Evolutionary conservation across 1,140 invertebrate genomes (phyloP).

Genomic region (Monomorium pharaonis): DNA sequence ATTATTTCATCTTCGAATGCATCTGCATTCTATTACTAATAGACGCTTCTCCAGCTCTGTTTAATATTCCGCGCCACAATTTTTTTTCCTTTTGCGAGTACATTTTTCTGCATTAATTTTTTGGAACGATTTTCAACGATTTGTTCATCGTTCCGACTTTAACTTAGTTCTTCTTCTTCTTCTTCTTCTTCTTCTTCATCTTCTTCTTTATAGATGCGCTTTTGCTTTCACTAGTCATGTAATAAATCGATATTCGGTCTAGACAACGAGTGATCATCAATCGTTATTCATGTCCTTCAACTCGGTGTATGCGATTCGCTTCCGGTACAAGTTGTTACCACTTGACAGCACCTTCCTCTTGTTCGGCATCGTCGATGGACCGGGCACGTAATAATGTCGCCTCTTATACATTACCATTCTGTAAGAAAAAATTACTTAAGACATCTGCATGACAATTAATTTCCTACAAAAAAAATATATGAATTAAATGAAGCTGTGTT

Average conservation of each 20-base stretch:
- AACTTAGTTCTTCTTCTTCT: background rate
- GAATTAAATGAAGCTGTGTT: background rate
- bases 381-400: conserved; percentile 79
- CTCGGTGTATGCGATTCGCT: conserved; percentile 83
- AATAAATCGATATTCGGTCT: conserved; percentile 58
- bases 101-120: background rate
- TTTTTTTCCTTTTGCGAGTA: background rate
- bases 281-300: conserved; percentile 83
- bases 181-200: background rate
- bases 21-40: background rate
- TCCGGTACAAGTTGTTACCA: conserved; percentile 75
- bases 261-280: conserved; percentile 74
- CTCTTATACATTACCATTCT: conserved; percentile 83
- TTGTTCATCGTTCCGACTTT: background rate
- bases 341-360: conserved; percentile 64
- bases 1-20: background rate
- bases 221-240: conserved; percentile 39
- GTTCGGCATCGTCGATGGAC: conserved; percentile 77
- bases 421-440: conserved; percentile 44
- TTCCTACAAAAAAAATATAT: background rate
- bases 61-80: background rate
- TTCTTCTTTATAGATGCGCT: background rate
- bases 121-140: background rate
- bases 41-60: background rate
- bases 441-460: background rate